phyloP scores from a whole-genome alignment of 2,797 vertebrate genomes.

The Enteromius paludinosus region DNA sequence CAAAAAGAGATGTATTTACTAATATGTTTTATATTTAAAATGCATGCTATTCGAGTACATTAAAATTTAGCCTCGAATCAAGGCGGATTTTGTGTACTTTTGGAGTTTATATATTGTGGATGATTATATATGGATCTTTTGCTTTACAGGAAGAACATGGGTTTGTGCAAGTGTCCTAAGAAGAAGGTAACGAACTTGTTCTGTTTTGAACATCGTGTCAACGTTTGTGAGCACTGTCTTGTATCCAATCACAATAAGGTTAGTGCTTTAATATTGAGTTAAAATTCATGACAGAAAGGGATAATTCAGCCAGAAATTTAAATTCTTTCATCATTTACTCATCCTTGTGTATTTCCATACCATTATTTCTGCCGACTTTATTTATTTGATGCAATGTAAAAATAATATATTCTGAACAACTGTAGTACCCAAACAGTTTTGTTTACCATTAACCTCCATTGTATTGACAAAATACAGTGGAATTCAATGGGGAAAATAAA shows the following conservation, averaged over 20 bases:
- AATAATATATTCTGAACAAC: too few relatives aligned
- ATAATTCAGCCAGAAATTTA: background rate
- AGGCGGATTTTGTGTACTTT: background rate
- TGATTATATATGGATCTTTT: background rate
- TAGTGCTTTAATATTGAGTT: slow-evolving; percentile 50
- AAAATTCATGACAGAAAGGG: background rate
- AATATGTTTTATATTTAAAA: background rate
- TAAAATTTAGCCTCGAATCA: background rate
- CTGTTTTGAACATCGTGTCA: slow-evolving; percentile 94
- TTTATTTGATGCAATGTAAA: too few relatives aligned
- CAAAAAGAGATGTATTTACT: background rate
- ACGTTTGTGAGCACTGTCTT: slow-evolving; percentile 93
- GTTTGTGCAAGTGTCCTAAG: slow-evolving; percentile 95
- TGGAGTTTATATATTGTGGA: background rate
- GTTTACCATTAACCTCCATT: background rate
- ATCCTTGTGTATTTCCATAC: background rate
- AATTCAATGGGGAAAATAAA: background rate
- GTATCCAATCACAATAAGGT: slow-evolving; percentile 94
- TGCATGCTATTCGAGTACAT: background rate
- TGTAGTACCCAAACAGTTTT: background rate
- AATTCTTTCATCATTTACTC: background rate
- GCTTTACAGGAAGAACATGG: slow-evolving; percentile 76
- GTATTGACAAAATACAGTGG: background rate
- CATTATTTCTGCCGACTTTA: background rate
- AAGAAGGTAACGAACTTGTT: slow-evolving; percentile 93